These are phyloP conservation scores for Melanotaenia parkinsoni DNA, from an alignment of 2,797 vertebrate species.

Conservation along the genomic window DNA sequence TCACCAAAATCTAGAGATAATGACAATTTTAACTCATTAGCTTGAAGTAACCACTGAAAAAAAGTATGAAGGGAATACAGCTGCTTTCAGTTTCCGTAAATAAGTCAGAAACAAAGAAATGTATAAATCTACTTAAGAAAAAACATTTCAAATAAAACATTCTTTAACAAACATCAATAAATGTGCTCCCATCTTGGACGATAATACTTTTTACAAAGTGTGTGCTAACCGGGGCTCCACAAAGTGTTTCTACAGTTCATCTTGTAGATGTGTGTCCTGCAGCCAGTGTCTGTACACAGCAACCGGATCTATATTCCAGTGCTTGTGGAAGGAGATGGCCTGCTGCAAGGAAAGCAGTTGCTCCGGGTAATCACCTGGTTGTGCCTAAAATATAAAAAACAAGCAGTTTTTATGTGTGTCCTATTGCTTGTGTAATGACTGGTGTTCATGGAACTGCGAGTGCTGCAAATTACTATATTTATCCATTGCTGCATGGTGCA, in stretches of 20 bases:
- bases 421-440: background rate
- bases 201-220: background rate
- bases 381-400: slow-evolving; percentile 62
- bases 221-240: background rate
- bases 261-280: slow-evolving; percentile 55
- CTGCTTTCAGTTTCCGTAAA: background rate
- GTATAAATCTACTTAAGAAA: background rate
- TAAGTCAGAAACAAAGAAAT: background rate
- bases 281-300: slow-evolving; percentile 88
- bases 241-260: slow-evolving; percentile 63
- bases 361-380: slow-evolving; percentile 86
- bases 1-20: too few species aligned
- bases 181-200: background rate
- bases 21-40: too few species aligned
- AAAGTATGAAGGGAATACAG: too few species aligned
- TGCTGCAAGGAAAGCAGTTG: slow-evolving; percentile 83
- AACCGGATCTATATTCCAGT: slow-evolving; percentile 91
- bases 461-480: background rate
- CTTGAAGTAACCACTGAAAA: too few species aligned
- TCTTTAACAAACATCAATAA: background rate
- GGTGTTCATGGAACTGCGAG: background rate
- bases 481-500: background rate
- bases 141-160: background rate
- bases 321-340: slow-evolving; percentile 92
- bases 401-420: slow-evolving; percentile 15